phyloP scores from a whole-genome alignment of 2,797 vertebrate genomes.

The Ptychadena robeensis region DNA sequence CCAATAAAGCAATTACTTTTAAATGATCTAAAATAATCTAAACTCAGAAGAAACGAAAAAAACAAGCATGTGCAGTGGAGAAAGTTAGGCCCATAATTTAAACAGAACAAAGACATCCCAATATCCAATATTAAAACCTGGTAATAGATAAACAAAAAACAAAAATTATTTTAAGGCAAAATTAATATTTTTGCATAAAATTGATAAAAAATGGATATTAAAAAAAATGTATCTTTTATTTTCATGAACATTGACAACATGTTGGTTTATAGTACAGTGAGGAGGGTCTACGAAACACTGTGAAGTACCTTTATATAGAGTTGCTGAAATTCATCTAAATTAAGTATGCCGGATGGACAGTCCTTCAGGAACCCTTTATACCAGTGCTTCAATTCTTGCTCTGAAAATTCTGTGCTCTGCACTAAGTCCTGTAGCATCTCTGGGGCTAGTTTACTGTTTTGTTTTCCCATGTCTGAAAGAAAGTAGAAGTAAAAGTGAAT shows the following conservation, averaged over 20 bases:
- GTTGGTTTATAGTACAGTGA: background rate
- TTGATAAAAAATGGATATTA: background rate
- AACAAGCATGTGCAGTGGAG: no score
- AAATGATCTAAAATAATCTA: no score
- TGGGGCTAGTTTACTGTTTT: conserved; percentile 95
- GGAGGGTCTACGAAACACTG: background rate
- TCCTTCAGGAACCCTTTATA: conserved; percentile 99
- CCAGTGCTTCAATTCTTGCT: conserved; percentile 98
- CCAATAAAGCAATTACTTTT: background rate
- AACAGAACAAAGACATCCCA: background rate
- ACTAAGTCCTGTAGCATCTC: conserved; percentile 96
- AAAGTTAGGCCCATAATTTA: background rate
- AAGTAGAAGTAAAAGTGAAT: background rate
- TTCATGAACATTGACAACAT: background rate
- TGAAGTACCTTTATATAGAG: conserved; percentile 91
- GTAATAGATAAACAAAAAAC: no score
- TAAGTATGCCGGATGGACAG: conserved; percentile 94
- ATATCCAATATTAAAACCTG: no score
- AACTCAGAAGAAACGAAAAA: background rate
- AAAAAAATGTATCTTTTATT: background rate
- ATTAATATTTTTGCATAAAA: no score
- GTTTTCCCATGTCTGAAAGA: conserved; percentile 88
- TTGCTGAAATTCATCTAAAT: conserved; percentile 97
- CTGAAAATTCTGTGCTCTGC: conserved; percentile 94
- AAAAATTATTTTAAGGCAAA: no score